Percentiles rank a stretch among this genome's conserved stretches.
Evolutionary conservation across 2,888 invertebrate genomes (phyloP).

Genomic region (Drosophila rellima): DNA sequence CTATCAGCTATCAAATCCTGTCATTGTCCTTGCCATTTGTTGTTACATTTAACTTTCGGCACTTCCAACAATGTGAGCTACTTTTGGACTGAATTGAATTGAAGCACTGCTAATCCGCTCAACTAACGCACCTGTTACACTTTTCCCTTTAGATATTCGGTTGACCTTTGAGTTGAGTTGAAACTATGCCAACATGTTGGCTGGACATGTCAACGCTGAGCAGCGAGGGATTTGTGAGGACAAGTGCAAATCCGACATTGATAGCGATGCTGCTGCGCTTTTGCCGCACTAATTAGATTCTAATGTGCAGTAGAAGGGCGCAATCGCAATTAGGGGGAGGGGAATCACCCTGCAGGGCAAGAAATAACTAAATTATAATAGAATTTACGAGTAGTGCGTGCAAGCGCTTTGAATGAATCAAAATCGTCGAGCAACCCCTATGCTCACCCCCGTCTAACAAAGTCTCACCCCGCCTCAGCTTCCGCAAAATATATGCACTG

Average conservation of each 20-base stretch:
- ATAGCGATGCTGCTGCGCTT: constrained; percentile 62
- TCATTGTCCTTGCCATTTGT: constrained; percentile 5
- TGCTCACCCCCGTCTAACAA: neutral
- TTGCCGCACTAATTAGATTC: constrained; percentile 79
- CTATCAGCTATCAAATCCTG: constrained; percentile 11
- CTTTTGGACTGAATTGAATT: constrained; percentile 30
- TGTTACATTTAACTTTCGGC: constrained; percentile 57
- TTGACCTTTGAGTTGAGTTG: constrained; percentile 18
- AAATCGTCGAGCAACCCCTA: constrained; percentile 58
- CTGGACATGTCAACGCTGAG: constrained; percentile 74
- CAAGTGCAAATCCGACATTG: constrained; percentile 71
- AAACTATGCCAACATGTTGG: constrained; percentile 68
- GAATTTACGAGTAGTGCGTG: constrained; percentile 71
- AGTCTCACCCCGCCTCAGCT: constrained; percentile 13
- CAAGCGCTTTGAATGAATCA: constrained; percentile 64
- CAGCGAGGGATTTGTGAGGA: constrained; percentile 68
- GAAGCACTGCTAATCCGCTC: constrained; percentile 62
- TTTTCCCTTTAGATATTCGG: constrained; percentile 29
- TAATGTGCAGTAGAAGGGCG: constrained; percentile 60
- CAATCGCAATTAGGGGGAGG: constrained; percentile 35
- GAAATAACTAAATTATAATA: constrained; percentile 81
- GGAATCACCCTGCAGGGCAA: constrained; percentile 43
- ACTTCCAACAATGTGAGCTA: constrained; percentile 42
- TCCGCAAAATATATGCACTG: constrained; percentile 49
- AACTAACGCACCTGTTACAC: constrained; percentile 75